phyloP scores from a whole-genome alignment of 2,888 invertebrate genomes.

The Digitonthophagus gazella region DNA sequence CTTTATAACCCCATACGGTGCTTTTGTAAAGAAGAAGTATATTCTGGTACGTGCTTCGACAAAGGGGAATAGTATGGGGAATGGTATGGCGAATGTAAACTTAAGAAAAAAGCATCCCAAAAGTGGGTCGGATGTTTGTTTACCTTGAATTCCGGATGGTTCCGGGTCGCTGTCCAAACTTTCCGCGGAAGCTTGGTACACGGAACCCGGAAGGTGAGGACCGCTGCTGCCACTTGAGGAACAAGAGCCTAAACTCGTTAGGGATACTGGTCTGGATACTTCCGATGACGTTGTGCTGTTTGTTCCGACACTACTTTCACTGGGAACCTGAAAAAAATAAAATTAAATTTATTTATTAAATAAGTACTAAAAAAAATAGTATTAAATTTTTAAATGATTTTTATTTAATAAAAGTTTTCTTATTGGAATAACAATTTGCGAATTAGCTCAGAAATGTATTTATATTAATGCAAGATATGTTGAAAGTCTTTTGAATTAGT shows the following conservation, averaged over 20 bases:
- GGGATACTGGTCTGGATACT: constrained; percentile 67
- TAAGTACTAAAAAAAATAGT: background rate
- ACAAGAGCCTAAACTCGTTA: constrained; percentile 76
- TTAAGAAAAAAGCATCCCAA: background rate
- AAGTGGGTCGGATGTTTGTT: constrained; percentile 25
- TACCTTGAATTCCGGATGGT: constrained; percentile 53
- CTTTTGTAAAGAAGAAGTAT: background rate
- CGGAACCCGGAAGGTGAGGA: constrained; percentile 66
- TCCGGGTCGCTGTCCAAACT: constrained; percentile 78
- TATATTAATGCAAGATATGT: too few relatives aligned
- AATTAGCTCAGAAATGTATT: too few relatives aligned
- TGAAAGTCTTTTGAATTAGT: too few relatives aligned
- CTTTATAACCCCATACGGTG: background rate
- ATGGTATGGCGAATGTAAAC: too few relatives aligned
- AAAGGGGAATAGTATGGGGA: background rate
- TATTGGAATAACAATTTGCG: too few relatives aligned
- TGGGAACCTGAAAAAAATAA: constrained; percentile 45
- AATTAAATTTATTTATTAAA: constrained; percentile 4
- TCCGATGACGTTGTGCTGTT: constrained; percentile 56
- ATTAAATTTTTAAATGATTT: too few relatives aligned
- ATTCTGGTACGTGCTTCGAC: background rate
- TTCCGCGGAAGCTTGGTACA: constrained; percentile 85
- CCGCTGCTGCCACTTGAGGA: constrained; percentile 64
- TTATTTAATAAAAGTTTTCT: too few relatives aligned
- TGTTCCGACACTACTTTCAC: constrained; percentile 52